Conservation (phyloP, 2,888 invertebrate genomes). For the Trisateles emortualis region DNA sequence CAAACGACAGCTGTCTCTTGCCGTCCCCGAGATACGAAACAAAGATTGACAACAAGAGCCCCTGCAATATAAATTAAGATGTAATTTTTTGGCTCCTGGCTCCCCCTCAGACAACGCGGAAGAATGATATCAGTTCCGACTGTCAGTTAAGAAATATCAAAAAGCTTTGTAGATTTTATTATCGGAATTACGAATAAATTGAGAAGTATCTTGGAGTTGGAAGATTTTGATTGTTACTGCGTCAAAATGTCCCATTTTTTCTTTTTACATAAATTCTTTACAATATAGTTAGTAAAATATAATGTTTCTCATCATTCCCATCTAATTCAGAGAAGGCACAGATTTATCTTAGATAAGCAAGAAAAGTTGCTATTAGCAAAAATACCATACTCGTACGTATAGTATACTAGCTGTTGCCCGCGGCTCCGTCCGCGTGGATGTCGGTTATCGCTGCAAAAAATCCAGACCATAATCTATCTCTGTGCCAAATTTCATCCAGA, state of each 20-base stretch:
- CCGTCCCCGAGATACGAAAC: conserved; percentile 46
- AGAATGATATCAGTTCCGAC: conserved; percentile 41
- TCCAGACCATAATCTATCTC: no score
- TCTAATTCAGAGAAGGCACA: no score
- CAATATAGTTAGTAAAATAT: neutral
- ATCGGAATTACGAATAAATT: conserved; percentile 14
- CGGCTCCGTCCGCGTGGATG: no score
- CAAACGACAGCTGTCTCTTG: conserved; percentile 55
- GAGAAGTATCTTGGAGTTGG: neutral
- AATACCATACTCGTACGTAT: no score
- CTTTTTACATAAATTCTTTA: neutral
- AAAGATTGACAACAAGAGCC: conserved; percentile 49
- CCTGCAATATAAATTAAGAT: conserved; percentile 39
- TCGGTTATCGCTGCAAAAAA: no score
- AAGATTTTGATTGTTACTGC: neutral
- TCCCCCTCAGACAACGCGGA: conserved; percentile 30
- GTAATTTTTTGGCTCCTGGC: conserved; percentile 44
- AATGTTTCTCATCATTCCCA: no score
- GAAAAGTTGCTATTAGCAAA: no score
- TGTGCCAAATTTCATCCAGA: no score
- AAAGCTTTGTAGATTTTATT: conserved; percentile 29
- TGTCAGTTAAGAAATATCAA: conserved; percentile 31
- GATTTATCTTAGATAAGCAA: no score
- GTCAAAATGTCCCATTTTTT: neutral
- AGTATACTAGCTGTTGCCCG: no score